Evolutionary conservation across 2,113 vertebrate species (phyloP), one percentile per base, ranked within the genome.

Genomic region (Meriones unguiculatus): DNA sequence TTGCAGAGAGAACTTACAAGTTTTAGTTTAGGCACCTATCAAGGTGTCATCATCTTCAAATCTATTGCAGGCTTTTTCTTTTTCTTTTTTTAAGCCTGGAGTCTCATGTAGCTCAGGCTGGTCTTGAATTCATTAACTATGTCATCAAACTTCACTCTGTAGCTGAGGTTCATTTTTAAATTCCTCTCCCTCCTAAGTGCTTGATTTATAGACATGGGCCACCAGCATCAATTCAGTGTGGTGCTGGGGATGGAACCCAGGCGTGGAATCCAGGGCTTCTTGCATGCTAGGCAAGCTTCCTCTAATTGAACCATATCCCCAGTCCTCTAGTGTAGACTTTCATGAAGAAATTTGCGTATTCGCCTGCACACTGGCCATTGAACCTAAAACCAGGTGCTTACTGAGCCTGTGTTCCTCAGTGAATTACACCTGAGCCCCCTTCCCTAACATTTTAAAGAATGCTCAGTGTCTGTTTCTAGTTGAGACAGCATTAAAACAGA

Each of bases 401-500:
- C 25, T 54, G 64, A 64, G 8, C 30, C 10, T 3, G 32, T 17
- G 8, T 7, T 13, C 38, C 22, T 28, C 18, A 18, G 32, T 25
- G 69, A 89, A 46, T 14, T 22, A 32, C 12, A 38, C 20, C 18
- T 32, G 20, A 65, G 35, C 24, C 11, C 38, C 38, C 41, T 59
- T 35, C 24, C 25, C 2, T 64, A 65, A 75, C 38, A 32, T 62
- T 69, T 46, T 38, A 67, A 70, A 87, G 17, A 50, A 25, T 75
- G 50, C 25, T 28, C 8, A 41, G n/a, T 41, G n/a, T n/a, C 38
- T 86, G 0, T 87, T 84, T 95, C 22, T 77, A 67, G 22, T 86
- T 91, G 35, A 64, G n/a, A 80, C 65, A 87, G 12, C 41, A 67
- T 87, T 95, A 80, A 50, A 94, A 80, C 75, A 18, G n/a, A 65